Evolutionary conservation across 1,140 invertebrate species (phyloP).

Genomic region (Heliconius hewitsoni): DNA sequence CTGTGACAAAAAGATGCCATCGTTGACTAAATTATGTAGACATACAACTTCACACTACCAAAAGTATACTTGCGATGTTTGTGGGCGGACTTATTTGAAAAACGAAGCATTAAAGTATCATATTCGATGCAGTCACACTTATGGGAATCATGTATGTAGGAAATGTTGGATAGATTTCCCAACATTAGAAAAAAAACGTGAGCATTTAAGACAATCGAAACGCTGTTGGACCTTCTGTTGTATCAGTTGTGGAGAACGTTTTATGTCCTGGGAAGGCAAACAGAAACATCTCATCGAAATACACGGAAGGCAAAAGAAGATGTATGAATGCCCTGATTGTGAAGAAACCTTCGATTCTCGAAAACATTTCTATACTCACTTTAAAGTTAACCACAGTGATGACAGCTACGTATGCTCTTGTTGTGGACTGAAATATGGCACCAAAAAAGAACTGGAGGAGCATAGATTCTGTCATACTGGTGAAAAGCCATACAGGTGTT

Average conservation of each 20-base stretch:
- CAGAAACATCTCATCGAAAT: conserved; percentile 56
- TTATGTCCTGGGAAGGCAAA: conserved; percentile 63
- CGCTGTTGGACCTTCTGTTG: conserved; percentile 63
- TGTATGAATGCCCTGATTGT: conserved; percentile 64
- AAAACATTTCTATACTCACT: conserved; percentile 63
- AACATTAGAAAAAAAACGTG: conserved; percentile 49
- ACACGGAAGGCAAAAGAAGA: conserved; percentile 50
- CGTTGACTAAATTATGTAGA: conserved; percentile 54
- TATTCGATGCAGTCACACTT: conserved; percentile 57
- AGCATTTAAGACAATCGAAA: conserved; percentile 56
- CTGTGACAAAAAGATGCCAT: conserved; percentile 58
- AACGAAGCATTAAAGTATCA: conserved; percentile 66
- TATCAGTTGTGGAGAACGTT: conserved; percentile 58
- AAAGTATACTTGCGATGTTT: conserved; percentile 69
- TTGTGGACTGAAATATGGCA: conserved; percentile 61
- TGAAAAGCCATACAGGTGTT: conserved; percentile 63
- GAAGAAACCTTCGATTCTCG: conserved; percentile 48
- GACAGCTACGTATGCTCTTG: conserved; percentile 57
- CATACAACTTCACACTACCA: conserved; percentile 65
- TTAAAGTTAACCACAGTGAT: conserved; percentile 60
- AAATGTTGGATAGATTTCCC: conserved; percentile 67
- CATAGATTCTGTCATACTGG: conserved; percentile 64
- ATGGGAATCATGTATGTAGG: conserved; percentile 55
- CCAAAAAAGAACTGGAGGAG: conserved; percentile 55
- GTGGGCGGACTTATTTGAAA: conserved; percentile 60